These are phyloP conservation scores for Sipha maydis DNA, from an alignment of 2,888 invertebrate species.

Conservation along the genomic window DNA sequence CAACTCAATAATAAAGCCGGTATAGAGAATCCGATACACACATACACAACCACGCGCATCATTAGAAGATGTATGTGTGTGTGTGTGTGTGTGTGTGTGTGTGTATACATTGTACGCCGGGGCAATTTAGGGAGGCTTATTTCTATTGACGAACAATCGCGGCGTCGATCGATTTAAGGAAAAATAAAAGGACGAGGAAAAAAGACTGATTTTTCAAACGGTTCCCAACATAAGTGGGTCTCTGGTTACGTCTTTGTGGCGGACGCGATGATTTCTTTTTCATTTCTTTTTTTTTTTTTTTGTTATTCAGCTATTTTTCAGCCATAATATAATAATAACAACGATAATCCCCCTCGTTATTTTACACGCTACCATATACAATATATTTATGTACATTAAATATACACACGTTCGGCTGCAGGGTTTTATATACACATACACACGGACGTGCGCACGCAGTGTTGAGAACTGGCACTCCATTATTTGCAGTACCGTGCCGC, in stretches of 20 bases:
- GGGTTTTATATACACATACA: neutral
- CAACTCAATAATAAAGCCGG: slow-evolving; percentile 39
- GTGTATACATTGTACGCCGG: neutral
- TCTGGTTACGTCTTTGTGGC: slow-evolving; percentile 53
- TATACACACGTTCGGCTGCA: neutral
- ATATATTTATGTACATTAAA: neutral
- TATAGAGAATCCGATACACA: slow-evolving; percentile 38
- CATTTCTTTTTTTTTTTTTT: slow-evolving; percentile 17
- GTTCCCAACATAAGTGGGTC: slow-evolving; percentile 56
- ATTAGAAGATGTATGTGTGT: neutral
- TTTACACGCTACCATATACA: neutral
- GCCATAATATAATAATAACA: slow-evolving; percentile 15
- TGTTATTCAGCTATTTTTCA: slow-evolving; percentile 46
- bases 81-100: neutral
- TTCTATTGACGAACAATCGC: slow-evolving; percentile 24
- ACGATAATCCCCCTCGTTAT: slow-evolving; percentile 55
- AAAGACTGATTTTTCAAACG: slow-evolving; percentile 50
- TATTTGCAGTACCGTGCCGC: neutral
- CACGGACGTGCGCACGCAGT: neutral
- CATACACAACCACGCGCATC: neutral
- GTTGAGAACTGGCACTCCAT: slow-evolving; percentile 20
- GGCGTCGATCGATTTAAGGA: slow-evolving; percentile 46
- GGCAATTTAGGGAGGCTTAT: slow-evolving; percentile 56
- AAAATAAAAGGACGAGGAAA: neutral
- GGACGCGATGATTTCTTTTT: slow-evolving; percentile 1